Percentiles rank a stretch among this genome's conserved stretches.
These are phyloP conservation scores for Pristiophorus japonicus DNA, from an alignment of 2,113 vertebrate genomes.

Conservation along the genomic window DNA sequence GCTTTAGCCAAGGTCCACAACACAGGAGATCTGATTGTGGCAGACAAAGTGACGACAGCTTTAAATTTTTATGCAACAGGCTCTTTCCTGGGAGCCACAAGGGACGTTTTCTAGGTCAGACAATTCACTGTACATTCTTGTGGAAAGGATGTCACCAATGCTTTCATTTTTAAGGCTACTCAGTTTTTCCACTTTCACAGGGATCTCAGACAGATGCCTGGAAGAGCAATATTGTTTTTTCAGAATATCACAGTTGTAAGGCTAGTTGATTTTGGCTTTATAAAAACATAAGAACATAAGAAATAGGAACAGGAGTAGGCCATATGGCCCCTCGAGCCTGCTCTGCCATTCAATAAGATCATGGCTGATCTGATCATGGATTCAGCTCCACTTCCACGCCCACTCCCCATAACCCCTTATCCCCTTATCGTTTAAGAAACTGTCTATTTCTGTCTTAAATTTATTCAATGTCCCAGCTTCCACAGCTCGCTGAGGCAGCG, in stretches of 20 bases:
- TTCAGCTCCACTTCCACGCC: no score
- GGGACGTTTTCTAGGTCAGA: not conserved
- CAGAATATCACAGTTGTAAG: not conserved
- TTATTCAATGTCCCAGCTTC: no score
- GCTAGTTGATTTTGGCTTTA: not conserved
- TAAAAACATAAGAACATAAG: no score
- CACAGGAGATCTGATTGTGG: not conserved
- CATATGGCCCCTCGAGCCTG: no score
- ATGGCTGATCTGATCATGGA: no score
- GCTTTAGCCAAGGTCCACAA: not conserved
- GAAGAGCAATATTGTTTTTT: not conserved
- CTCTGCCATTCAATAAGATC: no score
- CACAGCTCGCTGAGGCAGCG: no score
- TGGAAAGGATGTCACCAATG: not conserved
- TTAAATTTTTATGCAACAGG: not conserved
- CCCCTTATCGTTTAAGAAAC: no score
- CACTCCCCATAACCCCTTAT: no score
- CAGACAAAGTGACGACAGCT: not conserved
- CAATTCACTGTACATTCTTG: not conserved
- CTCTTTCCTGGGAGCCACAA: not conserved
- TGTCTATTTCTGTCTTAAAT: no score
- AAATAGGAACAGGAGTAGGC: no score
- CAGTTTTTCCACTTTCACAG: not conserved
- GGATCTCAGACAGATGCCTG: not conserved
- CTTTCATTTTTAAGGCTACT: not conserved